Base-by-base conservation (phyloP, 2,113 vertebrate genomes). In the Haplochromis burtoni region DNA sequence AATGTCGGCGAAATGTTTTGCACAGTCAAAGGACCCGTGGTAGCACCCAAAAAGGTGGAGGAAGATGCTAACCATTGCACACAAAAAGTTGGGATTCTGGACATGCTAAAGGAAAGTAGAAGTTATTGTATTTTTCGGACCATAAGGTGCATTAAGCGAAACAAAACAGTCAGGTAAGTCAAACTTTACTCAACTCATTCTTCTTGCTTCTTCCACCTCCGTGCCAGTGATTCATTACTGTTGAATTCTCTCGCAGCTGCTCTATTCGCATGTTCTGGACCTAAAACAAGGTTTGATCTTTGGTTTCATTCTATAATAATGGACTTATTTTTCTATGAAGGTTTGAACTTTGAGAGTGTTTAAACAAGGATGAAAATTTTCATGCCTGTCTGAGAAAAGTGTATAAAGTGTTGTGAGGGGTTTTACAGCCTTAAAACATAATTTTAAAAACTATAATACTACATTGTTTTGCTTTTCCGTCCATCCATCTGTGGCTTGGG, bases 181-280 rank as follows among this genome's bases (percentile, higher is more conserved):
- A 59, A 31, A 59, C 55, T 59, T 59, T 31, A 31, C 55, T 59
- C 26, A 31, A 31, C 57, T 59, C 5, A 31, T 59, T 31, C 26
- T 59, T 2, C 26, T 31, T 59, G 8, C 55, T 29, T 16, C 55
- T 1, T 59, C 55, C 26, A 59, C 26, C 1, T 10, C 26, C 0
- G 5, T 16, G 31, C 55, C 55, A 59, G 2, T 59, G 26, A 9
- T 59, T 59, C 55, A 59, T 59, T 59, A 59, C 29, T 29, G 55
- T 9, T 29, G 24, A 59, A 59, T 59, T 5, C 55, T 59, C 26
- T 29, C 0, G 1, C 26, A 59, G 55, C 55, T 59, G 55, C 26
- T 59, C 26, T 59, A 59, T 0, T 29, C 3, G 8, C 55, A 29
- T 16, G 26, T 59, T 31, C 0, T 31, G 55, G 55, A 16, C 55